Percentiles rank a stretch among this genome's conserved stretches.
These are phyloP conservation scores for Corythaeola cristata DNA, from an alignment of 2,113 vertebrate species.

Conservation along the genomic window DNA sequence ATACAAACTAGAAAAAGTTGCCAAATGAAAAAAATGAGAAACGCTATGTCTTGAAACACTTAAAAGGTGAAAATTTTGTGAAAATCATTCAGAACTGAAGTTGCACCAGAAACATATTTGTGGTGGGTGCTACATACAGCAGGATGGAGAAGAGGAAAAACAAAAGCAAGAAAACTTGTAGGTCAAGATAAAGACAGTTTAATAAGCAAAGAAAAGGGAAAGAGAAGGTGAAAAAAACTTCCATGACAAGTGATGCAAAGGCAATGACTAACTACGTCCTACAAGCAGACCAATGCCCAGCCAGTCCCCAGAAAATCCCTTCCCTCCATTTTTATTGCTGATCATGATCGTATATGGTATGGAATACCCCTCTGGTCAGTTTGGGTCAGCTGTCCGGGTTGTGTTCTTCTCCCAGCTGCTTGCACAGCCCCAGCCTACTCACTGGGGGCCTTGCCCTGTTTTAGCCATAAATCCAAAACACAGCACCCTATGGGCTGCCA, in stretches of 20 bases:
- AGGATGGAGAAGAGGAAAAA: not conserved
- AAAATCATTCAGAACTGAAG: not conserved
- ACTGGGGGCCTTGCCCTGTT: not conserved
- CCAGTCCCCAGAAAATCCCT: not conserved
- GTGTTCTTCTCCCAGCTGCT: not conserved
- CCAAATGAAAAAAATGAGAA: not conserved
- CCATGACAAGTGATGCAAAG: not conserved
- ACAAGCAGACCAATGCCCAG: not conserved
- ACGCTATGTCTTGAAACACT: not conserved
- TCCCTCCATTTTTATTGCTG: not conserved
- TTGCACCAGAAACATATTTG: not conserved
- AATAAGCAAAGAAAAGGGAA: not conserved
- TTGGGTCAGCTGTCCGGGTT: not conserved
- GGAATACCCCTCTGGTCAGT: not conserved
- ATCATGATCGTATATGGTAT: not conserved
- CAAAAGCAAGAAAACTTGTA: not conserved
- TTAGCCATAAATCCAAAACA: not conserved
- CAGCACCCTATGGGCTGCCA: not conserved
- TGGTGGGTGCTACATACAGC: not conserved
- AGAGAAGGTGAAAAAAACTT: not conserved
- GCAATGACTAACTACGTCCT: not conserved
- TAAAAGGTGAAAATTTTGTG: not conserved
- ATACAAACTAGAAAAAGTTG: not conserved
- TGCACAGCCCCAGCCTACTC: fast-evolving
- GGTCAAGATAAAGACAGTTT: not conserved